phyloP scores from a whole-genome alignment of 1,140 invertebrate genomes.

The Cardiocondyla obscurior region DNA sequence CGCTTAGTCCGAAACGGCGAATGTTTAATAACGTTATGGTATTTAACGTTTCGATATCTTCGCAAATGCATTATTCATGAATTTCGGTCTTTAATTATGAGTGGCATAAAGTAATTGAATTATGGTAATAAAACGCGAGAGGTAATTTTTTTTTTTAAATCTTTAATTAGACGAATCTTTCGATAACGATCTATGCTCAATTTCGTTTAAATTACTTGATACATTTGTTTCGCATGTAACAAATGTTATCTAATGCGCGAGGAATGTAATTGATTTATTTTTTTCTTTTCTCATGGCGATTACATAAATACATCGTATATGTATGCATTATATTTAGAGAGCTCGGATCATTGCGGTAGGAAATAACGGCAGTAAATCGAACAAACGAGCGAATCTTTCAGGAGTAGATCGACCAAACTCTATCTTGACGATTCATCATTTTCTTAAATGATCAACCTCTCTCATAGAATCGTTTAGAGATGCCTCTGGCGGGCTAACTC shows the following conservation, averaged over 20 bases:
- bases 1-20: neutral
- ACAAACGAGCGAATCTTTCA: constrained; percentile 59
- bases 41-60: neutral
- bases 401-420: constrained; percentile 26
- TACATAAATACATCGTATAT: neutral
- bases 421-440: constrained; percentile 56
- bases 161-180: neutral
- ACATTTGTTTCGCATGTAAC: neutral
- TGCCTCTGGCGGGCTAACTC: constrained; percentile 48
- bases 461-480: constrained; percentile 54
- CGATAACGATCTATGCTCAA: neutral
- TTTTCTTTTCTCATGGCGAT: neutral
- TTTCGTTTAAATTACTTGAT: neutral
- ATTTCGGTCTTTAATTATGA: neutral
- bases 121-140: neutral
- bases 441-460: constrained; percentile 59
- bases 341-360: neutral
- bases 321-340: no score
- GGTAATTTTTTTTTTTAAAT: neutral
- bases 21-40: neutral
- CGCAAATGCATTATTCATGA: neutral
- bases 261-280: neutral
- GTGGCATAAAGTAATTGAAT: neutral
- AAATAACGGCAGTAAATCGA: constrained; percentile 64
- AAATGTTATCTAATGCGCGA: neutral